These are phyloP conservation scores for Macaria liturata DNA, from an alignment of 2,888 invertebrate genomes.

Conservation along the genomic window DNA sequence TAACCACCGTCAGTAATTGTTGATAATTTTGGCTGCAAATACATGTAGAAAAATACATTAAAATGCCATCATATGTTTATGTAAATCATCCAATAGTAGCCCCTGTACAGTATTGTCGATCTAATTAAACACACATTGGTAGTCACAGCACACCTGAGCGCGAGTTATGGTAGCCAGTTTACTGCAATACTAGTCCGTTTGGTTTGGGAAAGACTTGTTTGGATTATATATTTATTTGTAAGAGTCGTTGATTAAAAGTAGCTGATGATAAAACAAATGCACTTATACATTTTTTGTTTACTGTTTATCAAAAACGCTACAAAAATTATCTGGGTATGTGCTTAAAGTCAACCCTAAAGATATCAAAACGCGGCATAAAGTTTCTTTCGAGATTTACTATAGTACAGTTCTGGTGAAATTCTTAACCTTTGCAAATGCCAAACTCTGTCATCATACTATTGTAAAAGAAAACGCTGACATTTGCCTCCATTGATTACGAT, in stretches of 20 bases:
- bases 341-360: too few relatives aligned
- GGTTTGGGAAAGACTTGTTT: background rate
- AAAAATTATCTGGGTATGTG: too few relatives aligned
- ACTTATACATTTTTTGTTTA: too few relatives aligned
- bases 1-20: too few relatives aligned
- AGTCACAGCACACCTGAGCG: slow-evolving; percentile 14
- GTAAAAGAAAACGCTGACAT: slow-evolving; percentile 33
- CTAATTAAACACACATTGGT: slow-evolving; percentile 21
- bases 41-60: too few relatives aligned
- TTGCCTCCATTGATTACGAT: slow-evolving; percentile 24
- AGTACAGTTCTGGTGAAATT: background rate
- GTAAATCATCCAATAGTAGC: slow-evolving; percentile 3
- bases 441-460: slow-evolving; percentile 23
- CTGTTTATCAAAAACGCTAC: too few relatives aligned
- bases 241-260: too few relatives aligned
- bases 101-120: slow-evolving; percentile 10
- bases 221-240: background rate
- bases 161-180: slow-evolving; percentile 15
- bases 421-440: slow-evolving; percentile 30
- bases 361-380: too few relatives aligned
- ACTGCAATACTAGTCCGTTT: background rate
- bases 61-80: too few relatives aligned
- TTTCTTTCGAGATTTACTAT: too few relatives aligned
- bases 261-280: too few relatives aligned
- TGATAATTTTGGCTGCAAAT: too few relatives aligned